These are phyloP conservation scores for Hydractinia symbiolongicarpus DNA, from an alignment of 30 jellyfish, hydroid and myxozoan species.

Conservation along the genomic window DNA sequence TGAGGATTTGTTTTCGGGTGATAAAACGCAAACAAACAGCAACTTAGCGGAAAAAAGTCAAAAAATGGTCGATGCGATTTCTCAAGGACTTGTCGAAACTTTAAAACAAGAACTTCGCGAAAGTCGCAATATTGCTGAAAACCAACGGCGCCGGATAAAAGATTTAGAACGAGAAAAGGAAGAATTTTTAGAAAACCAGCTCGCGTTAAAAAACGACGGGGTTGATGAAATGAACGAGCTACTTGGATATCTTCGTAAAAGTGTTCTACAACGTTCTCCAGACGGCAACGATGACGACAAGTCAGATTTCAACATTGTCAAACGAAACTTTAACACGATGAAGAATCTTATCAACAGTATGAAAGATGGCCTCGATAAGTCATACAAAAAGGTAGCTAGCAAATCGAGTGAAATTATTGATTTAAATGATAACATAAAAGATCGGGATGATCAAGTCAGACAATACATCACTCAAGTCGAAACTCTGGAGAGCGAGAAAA, in stretches of 20 bases:
- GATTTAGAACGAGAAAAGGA: slow-evolving; percentile 48
- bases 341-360: slow-evolving; percentile 9
- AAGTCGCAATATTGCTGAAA: slow-evolving; percentile 35
- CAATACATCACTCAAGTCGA: slow-evolving; percentile 27
- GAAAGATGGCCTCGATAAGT: slow-evolving; percentile 51
- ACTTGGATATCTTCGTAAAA: slow-evolving; percentile 1
- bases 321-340: neutral
- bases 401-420: slow-evolving; percentile 71
- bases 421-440: slow-evolving; percentile 58
- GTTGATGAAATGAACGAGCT: slow-evolving; percentile 25
- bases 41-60: slow-evolving; percentile 28
- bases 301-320: slow-evolving; percentile 2
- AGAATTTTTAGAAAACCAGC: slow-evolving; percentile 20
- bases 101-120: slow-evolving; percentile 57
- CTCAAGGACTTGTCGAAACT: slow-evolving; percentile 38
- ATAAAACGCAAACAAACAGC: neutral
- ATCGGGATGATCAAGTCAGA: slow-evolving; percentile 38
- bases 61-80: slow-evolving; percentile 36
- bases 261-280: neutral
- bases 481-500: slow-evolving; percentile 51
- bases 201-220: slow-evolving; percentile 6
- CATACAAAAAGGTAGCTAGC: slow-evolving; percentile 43
- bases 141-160: slow-evolving; percentile 41
- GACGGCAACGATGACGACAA: neutral
- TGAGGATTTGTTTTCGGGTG: slow-evolving; percentile 31